A percentile compares a stretch with the other conserved stretches of the same genome.
Conservation (phyloP, 2,113 vertebrate genomes). For the Colinus virginianus region DNA sequence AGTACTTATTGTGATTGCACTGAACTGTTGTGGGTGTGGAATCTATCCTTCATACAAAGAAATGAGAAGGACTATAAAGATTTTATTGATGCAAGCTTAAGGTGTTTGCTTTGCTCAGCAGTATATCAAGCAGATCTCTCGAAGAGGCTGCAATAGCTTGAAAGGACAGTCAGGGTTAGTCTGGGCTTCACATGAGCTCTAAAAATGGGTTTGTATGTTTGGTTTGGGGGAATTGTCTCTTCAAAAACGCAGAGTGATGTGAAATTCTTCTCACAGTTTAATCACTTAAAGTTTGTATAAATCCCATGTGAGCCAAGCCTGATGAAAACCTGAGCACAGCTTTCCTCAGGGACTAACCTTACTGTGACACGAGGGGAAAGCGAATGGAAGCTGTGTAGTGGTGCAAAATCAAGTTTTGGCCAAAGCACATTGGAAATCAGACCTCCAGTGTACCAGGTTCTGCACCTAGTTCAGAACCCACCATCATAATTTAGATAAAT, state of each 20-base stretch:
- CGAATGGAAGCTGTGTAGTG: neutral
- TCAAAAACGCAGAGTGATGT: neutral
- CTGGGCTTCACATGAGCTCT: neutral
- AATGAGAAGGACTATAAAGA: neutral
- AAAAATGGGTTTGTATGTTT: neutral
- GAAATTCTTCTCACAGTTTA: neutral
- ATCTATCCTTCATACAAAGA: neutral
- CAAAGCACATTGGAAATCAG: neutral
- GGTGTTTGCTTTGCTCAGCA: neutral
- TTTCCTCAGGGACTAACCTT: neutral
- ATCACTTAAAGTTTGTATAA: neutral
- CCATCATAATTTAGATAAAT: neutral
- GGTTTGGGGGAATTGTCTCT: accelerated
- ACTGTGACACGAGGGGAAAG: accelerated
- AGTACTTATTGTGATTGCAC: neutral
- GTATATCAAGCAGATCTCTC: neutral
- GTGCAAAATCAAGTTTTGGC: neutral
- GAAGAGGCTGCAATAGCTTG: neutral
- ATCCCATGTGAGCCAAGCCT: neutral
- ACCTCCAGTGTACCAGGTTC: neutral
- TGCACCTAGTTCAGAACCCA: neutral
- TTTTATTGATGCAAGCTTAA: neutral
- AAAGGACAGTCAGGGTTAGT: neutral
- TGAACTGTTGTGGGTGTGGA: neutral
- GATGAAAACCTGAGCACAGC: neutral